These are phyloP conservation scores for Clanis bilineata DNA, from an alignment of 2,888 invertebrate species.

Conservation along the genomic window DNA sequence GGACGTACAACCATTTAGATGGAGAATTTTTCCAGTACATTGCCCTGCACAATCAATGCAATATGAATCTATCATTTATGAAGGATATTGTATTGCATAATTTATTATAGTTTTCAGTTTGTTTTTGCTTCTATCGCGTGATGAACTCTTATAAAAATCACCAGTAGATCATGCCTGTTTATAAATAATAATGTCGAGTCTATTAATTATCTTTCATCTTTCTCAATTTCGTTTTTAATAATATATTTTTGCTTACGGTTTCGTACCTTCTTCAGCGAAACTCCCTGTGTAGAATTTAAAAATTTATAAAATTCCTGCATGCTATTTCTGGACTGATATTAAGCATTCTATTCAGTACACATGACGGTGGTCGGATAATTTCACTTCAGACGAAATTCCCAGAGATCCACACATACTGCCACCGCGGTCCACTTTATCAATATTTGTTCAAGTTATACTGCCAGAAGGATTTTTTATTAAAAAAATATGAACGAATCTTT, in stretches of 20 bases:
- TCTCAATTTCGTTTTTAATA: slow-evolving; percentile 13
- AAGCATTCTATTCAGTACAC: slow-evolving; percentile 34
- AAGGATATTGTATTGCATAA: no score
- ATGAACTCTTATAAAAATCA: no score
- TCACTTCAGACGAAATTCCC: slow-evolving; percentile 29
- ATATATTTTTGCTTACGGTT: background rate
- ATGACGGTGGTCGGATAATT: slow-evolving; percentile 33
- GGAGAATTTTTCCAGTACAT: no score
- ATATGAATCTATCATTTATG: no score
- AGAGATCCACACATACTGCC: background rate
- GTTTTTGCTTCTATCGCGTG: no score
- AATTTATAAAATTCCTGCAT: slow-evolving; percentile 17
- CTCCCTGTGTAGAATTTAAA: slow-evolving; percentile 7
- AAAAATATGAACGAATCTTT: no score
- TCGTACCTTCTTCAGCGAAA: background rate
- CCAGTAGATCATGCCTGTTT: no score
- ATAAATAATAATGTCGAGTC: no score
- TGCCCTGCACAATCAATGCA: no score
- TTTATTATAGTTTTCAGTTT: no score
- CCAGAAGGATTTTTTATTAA: background rate
- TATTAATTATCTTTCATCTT: no score
- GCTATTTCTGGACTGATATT: slow-evolving; percentile 29
- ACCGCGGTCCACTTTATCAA: background rate
- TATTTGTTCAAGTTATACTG: background rate
- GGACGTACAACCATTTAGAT: no score